These are phyloP conservation scores for Ichneumoninae sp. DNA, from an alignment of 2,888 invertebrate genomes.

Conservation along the genomic window DNA sequence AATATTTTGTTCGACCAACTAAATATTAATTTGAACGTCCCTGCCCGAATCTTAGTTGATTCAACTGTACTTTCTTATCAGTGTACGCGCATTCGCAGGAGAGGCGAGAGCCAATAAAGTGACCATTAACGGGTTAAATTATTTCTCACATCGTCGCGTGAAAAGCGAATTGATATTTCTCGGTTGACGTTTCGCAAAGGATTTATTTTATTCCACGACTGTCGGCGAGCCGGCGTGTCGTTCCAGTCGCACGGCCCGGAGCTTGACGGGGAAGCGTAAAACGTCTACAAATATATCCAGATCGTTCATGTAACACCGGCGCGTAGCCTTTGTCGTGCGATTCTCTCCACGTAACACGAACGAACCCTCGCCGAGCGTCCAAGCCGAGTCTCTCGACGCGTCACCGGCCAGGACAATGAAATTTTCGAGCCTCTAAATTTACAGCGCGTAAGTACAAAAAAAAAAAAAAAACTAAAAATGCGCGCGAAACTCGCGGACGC, in stretches of 20 bases:
- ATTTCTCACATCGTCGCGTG: not conserved
- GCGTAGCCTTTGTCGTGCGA: constrained; percentile 26
- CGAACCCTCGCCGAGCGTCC: not conserved
- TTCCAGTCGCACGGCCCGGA: not conserved
- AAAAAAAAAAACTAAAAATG: constrained; percentile 11
- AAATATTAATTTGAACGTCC: too few species aligned
- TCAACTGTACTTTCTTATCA: too few species aligned
- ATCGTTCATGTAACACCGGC: constrained; percentile 28
- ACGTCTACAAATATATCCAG: not conserved
- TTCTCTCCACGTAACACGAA: constrained; percentile 20
- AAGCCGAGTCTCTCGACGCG: not conserved
- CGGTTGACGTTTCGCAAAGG: not conserved
- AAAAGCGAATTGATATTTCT: constrained; percentile 3
- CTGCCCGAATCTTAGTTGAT: too few species aligned
- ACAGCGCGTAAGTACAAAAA: not conserved
- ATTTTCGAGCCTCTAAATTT: not conserved
- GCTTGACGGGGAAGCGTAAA: not conserved
- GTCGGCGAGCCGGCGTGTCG: not conserved
- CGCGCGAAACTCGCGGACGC: constrained; percentile 60
- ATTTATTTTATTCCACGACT: constrained; percentile 31
- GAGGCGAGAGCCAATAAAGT: too few species aligned
- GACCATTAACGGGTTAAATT: too few species aligned
- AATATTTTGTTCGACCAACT: too few species aligned
- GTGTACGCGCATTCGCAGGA: too few species aligned
- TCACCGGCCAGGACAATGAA: not conserved